Evolutionary conservation across 2,113 vertebrate genomes (phyloP), one percentile per base, ranked within the genome.

Genomic region (Syngnathus scovelli): DNA sequence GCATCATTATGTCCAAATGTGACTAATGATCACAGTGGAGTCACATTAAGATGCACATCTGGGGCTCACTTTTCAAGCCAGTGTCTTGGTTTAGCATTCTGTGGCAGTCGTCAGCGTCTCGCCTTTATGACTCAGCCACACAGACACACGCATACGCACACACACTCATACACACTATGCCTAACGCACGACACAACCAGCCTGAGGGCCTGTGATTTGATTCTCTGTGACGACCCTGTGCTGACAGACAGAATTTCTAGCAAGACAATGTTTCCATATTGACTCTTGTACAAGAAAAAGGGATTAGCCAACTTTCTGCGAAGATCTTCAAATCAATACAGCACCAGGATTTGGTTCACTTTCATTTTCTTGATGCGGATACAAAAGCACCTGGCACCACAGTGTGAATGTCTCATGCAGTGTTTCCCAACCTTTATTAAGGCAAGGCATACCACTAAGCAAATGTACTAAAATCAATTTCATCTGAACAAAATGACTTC

Each of bases 291-390:
- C n/a, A 21, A 66, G 72, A 68, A 69, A 63, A 68, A 72, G 37
- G 65, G 73, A 84, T 85, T 73, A 85, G 69, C 64, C 19, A 51
- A 64, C 62, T 56, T 58, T 69, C 71, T 80, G 52, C 61, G 68
- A 66, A 43, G 75, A 61, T 66, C 27, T 64, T 68, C 55, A 69
- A 68, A 85, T 84, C 79, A 77, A 79, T 80, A 77, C 48, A 71
- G 46, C 21, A 41, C 44, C 68, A 74, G 52, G 43, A 49, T 76
- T 78, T 75, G 64, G n/a, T 21, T 44, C 49, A 67, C 61, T 51
- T 27, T 52, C 23, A 64, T 58, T 13, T 67, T 51, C 7, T 4
- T 43, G 11, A 49, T 63, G 44, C n/a, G 52, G 9, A 39, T 77
- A 56, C 51, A 48, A 39, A 41, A 39, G 12, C 13, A 23, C 16